Percentiles rank a stretch among this genome's conserved stretches.
Evolutionary conservation across 1,140 invertebrate species (phyloP).

Genomic region (Gonatopus flavifemur): DNA sequence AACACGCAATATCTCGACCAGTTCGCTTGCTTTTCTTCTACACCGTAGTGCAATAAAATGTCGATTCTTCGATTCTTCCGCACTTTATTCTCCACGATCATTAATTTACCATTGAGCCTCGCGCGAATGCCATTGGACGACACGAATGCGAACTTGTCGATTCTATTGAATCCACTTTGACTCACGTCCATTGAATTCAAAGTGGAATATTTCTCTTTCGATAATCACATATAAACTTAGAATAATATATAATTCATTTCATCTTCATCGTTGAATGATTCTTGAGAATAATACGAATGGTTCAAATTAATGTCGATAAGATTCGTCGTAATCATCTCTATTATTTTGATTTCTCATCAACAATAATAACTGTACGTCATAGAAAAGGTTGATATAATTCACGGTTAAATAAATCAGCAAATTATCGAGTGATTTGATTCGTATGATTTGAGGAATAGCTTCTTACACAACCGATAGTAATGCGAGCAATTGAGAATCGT

Average conservation of each 20-base stretch:
- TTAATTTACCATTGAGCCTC: conserved; percentile 34
- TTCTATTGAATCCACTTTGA: too few relatives aligned
- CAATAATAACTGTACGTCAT: too few relatives aligned
- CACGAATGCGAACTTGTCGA: background rate
- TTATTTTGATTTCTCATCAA: too few relatives aligned
- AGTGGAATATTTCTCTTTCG: too few relatives aligned
- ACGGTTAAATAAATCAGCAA: conserved; percentile 13
- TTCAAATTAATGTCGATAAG: too few relatives aligned
- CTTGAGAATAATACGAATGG: too few relatives aligned
- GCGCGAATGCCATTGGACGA: background rate
- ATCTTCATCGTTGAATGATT: too few relatives aligned
- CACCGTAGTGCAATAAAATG: conserved; percentile 32
- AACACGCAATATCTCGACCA: conserved; percentile 26
- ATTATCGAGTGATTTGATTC: conserved; percentile 7
- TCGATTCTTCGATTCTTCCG: conserved; percentile 22
- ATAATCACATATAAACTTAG: too few relatives aligned
- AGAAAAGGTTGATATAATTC: background rate
- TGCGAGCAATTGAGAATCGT: conserved; percentile 27
- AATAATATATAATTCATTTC: too few relatives aligned
- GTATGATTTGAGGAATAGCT: background rate
- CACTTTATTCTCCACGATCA: conserved; percentile 15
- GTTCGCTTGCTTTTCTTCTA: conserved; percentile 22
- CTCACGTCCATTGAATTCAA: too few relatives aligned
- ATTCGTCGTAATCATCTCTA: too few relatives aligned
- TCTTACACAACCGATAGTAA: background rate